Conservation (phyloP, 1,140 invertebrate genomes). For the Aphaenogaster ashmeadi region DNA sequence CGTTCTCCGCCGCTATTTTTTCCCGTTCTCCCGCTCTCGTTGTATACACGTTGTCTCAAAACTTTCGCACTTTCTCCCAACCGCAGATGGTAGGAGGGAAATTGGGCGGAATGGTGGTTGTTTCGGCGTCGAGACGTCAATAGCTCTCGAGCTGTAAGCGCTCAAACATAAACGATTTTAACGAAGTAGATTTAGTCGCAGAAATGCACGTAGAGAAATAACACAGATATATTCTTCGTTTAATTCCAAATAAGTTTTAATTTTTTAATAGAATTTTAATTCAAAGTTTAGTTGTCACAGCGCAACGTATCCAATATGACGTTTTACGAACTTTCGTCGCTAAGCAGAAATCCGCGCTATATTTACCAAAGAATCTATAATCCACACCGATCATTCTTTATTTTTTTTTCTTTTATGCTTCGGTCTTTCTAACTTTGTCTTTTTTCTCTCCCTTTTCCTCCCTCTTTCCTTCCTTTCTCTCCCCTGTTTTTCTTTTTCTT, state of each 20-base stretch:
- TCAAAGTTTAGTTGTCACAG: not conserved
- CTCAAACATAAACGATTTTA: slow-evolving; percentile 1
- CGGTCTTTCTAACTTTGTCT: not conserved
- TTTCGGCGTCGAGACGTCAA: slow-evolving; percentile 1
- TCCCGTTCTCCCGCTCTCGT: slow-evolving; percentile 27
- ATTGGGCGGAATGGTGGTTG: slow-evolving; percentile 38
- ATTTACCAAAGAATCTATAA: not conserved
- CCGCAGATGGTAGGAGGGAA: slow-evolving; percentile 45
- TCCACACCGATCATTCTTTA: not conserved
- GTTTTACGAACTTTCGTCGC: not conserved
- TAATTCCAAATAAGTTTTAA: not conserved
- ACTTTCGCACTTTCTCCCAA: slow-evolving; percentile 58
- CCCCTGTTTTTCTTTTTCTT: not conserved
- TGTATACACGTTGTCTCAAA: slow-evolving; percentile 61
- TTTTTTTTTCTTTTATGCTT: not conserved
- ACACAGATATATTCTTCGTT: not conserved
- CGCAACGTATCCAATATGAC: not conserved
- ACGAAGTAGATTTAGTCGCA: not conserved
- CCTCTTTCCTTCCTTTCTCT: not conserved
- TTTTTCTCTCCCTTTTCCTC: not conserved
- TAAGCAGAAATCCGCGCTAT: not conserved
- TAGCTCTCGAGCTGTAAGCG: not conserved
- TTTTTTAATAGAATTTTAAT: not conserved
- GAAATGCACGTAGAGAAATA: not conserved
- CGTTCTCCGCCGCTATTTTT: slow-evolving; percentile 56